phyloP scores from a whole-genome alignment of 2,113 vertebrate genomes.

The Coracopsis vasa region DNA sequence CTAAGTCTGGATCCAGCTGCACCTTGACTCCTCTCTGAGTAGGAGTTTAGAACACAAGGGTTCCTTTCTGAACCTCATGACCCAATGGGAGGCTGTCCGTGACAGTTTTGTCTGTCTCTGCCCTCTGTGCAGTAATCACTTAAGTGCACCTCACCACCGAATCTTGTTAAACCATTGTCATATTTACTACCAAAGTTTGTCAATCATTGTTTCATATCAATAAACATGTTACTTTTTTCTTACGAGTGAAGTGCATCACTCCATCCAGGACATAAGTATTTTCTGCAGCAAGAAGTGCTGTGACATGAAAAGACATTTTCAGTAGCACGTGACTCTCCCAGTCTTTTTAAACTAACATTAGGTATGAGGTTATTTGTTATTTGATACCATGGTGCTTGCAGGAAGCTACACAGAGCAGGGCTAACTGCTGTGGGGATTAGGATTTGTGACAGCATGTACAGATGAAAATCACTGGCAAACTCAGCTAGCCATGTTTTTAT shows the following conservation, averaged over 20 bases:
- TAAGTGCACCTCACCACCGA: not conserved
- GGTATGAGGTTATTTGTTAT: not conserved
- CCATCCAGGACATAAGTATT: not conserved
- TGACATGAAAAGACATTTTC: not conserved
- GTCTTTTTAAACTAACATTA: fast-evolving
- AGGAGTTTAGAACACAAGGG: not conserved
- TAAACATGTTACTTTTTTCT: not conserved
- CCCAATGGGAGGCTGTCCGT: not conserved
- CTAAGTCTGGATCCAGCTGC: too few relatives aligned
- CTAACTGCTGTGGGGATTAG: not conserved
- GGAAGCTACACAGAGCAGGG: not conserved
- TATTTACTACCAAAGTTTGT: not conserved
- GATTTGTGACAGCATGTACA: fast-evolving
- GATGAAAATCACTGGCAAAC: not conserved
- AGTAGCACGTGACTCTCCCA: fast-evolving
- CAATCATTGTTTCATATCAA: not conserved
- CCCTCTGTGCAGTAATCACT: not conserved
- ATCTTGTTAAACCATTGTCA: not conserved
- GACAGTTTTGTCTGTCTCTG: not conserved
- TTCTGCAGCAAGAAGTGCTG: not conserved
- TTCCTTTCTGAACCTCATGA: not conserved
- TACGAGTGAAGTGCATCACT: not conserved
- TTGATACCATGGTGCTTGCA: not conserved
- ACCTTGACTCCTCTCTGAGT: not conserved
- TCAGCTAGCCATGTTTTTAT: fast-evolving